Base-by-base conservation (phyloP, 2,888 invertebrate species). In the Tinea semifulvella region DNA sequence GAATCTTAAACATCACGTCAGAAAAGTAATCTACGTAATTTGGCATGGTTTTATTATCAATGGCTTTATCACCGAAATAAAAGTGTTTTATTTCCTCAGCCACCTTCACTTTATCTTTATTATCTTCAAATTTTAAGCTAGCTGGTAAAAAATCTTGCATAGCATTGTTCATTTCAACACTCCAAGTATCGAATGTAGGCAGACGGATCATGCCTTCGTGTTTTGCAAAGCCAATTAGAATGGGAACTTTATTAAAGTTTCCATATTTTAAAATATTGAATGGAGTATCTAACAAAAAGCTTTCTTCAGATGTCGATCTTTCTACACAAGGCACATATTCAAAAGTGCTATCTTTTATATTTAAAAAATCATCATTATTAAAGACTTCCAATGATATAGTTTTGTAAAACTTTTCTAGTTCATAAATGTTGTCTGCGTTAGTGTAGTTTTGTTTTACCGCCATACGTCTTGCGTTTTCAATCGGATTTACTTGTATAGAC, bases 331-430 rank as follows among this genome's bases (percentile, higher is more conserved):
- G 44, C 1, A 38, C 44, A 22, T 25, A 22, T 17, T 13, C 16
- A 10, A 44, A 20, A 20, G 18, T 14, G 8, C 38, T 17, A 17
- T 40, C 31, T 2, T 11, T 22, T 8, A 10, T 16, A n/a, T 11
- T 6, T 11, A 43, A 11, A 35, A 31, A 43, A 3, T 11, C 3
- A 13, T 8, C 19, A 2, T 13, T 8, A 8, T n/a, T 2, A 5
- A 43, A 20, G 2, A 25, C 20, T 2, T 42, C 36, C 14, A 40
- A 14, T 10, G 42, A 36, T 5, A 11, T 16, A 10, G 42, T 35
- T 22, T 42, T 46, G 13, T 25, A 46, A 17, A 42, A 46, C 4
- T 46, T 14, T 36, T 46, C 46, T 18, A 46, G 18, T 18, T 13
- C 26, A 13, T 26, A 25, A n/a, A 42, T 36, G 3, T 42, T 17